Percentiles rank a stretch among this genome's conserved stretches.
phyloP scores from a whole-genome alignment of 2,113 vertebrate genomes.

The Melanotaenia duboulayi region DNA sequence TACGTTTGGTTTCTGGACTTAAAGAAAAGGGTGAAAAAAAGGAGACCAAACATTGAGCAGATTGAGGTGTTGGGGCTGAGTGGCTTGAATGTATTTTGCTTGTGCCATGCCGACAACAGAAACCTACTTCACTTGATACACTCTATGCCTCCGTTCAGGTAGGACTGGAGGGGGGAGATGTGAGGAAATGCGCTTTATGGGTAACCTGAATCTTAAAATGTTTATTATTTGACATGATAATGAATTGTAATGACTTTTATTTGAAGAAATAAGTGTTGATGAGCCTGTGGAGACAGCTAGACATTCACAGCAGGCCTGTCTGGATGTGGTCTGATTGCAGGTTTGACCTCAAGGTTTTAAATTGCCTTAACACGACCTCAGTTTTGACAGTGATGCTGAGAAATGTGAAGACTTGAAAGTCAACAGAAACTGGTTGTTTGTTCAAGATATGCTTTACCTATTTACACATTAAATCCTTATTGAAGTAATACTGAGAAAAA shows the following conservation, averaged over 20 bases:
- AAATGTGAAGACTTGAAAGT: conserved; percentile 55
- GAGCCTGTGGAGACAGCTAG: conserved; percentile 1
- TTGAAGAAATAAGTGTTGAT: conserved; percentile 14
- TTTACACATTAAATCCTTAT: background rate
- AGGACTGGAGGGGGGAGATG: background rate
- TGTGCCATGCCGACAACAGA: conserved; percentile 64
- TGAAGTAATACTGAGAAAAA: background rate
- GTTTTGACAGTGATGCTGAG: conserved; percentile 25
- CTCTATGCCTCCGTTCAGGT: conserved; percentile 13
- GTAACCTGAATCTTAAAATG: background rate
- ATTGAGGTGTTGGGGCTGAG: conserved; percentile 10
- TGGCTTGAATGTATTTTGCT: conserved; percentile 21
- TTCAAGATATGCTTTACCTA: too few relatives aligned
- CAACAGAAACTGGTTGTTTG: background rate
- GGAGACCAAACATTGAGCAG: background rate
- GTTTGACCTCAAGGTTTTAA: conserved; percentile 51
- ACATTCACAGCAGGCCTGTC: background rate
- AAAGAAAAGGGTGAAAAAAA: background rate
- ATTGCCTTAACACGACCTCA: conserved; percentile 75
- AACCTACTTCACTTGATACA: conserved; percentile 47
- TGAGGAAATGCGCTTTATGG: conserved; percentile 13
- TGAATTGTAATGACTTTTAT: background rate
- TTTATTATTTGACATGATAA: conserved; percentile 9
- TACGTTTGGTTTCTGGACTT: background rate
- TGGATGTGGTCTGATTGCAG: conserved; percentile 1